These are phyloP conservation scores for Spodoptera exigua DNA, from an alignment of 2,888 invertebrate species.

Conservation along the genomic window DNA sequence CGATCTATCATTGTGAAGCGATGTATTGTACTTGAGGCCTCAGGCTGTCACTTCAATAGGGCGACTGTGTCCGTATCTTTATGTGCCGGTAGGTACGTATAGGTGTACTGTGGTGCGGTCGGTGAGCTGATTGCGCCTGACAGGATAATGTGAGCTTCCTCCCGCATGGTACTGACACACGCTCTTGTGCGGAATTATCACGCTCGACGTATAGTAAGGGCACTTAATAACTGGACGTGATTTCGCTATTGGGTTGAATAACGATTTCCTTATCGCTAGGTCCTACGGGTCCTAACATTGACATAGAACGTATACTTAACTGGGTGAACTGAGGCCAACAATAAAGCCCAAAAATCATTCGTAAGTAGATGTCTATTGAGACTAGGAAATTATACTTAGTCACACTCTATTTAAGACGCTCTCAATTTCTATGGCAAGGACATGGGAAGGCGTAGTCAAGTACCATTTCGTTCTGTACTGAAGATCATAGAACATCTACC, in stretches of 20 bases:
- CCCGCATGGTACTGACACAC: slow-evolving; percentile 81
- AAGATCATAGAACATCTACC: slow-evolving; percentile 10
- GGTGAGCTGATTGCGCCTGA: slow-evolving; percentile 84
- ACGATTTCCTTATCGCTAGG: slow-evolving; percentile 30
- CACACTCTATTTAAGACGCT: no score
- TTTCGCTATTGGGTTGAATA: slow-evolving; percentile 44
- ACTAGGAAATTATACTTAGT: no score
- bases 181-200: slow-evolving; percentile 77
- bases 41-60: slow-evolving; percentile 59
- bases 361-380: no score
- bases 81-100: slow-evolving; percentile 60
- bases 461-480: slow-evolving; percentile 32
- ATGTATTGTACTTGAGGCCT: slow-evolving; percentile 54
- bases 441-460: background rate
- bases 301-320: no score
- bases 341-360: no score
- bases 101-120: slow-evolving; percentile 65
- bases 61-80: slow-evolving; percentile 67
- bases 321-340: no score
- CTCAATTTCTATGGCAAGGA: slow-evolving; percentile 7
- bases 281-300: slow-evolving; percentile 3
- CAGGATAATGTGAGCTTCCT: slow-evolving; percentile 88
- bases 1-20: slow-evolving; percentile 50
- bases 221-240: slow-evolving; percentile 65
- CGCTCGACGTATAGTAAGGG: slow-evolving; percentile 68